Evolutionary conservation across 2,113 vertebrate genomes (phyloP).

Genomic region (Zeus faber): DNA sequence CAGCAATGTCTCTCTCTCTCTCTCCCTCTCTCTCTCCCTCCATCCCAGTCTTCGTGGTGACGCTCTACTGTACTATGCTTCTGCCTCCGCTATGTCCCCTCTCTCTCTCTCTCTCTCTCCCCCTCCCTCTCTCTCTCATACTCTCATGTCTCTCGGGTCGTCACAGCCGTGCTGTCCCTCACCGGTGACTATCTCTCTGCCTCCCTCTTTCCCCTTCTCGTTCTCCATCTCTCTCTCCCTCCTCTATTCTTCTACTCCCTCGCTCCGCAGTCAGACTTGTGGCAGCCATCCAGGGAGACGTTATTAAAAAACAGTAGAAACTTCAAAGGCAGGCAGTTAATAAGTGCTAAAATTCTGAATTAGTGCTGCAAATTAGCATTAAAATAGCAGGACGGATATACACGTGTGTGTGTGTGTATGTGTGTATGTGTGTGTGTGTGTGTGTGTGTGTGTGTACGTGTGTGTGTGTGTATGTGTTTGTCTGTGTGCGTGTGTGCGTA

Average conservation of each 20-base stretch:
- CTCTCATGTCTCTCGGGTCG: no score
- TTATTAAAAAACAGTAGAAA: constrained; percentile 19
- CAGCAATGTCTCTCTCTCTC: not conserved
- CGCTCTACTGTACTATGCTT: not conserved
- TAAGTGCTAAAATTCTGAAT: constrained; percentile 30
- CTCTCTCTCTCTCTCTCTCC: constrained; percentile 1
- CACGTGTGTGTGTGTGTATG: no score
- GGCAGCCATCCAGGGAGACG: constrained; percentile 26
- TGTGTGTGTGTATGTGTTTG: no score
- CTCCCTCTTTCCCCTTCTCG: not conserved
- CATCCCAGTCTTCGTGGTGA: not conserved
- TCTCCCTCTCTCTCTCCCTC: constrained; percentile 1
- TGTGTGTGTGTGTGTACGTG: no score
- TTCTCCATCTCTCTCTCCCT: not conserved
- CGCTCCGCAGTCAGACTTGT: not conserved
- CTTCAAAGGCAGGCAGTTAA: constrained; percentile 39
- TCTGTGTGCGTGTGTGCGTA: no score
- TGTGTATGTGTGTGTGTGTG: no score
- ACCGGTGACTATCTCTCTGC: not conserved
- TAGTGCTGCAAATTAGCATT: constrained; percentile 18
- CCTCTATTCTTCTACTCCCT: not conserved
- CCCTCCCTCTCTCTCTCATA: not conserved
- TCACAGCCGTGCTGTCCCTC: no score
- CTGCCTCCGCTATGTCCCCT: no score
- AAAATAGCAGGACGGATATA: constrained; percentile 26